These are phyloP conservation scores for Lasioglossum albipes DNA, from an alignment of 1,140 invertebrate genomes.

Conservation along the genomic window DNA sequence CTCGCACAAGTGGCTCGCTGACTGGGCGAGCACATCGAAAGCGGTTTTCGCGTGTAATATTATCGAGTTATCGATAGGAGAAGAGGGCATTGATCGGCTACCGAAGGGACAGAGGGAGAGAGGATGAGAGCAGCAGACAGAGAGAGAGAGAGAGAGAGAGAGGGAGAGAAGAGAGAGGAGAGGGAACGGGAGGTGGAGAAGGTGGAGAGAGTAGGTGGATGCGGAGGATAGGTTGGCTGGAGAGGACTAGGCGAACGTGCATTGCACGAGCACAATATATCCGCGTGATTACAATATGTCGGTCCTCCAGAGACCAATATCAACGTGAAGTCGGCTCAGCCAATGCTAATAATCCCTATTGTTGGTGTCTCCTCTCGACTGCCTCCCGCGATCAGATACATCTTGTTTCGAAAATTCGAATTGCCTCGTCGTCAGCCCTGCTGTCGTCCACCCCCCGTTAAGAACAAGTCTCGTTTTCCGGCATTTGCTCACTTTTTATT, in stretches of 20 bases:
- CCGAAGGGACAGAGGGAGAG: conserved; percentile 44
- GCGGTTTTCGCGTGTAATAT: conserved; percentile 78
- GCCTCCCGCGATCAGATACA: conserved; percentile 58
- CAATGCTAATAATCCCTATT: conserved; percentile 71
- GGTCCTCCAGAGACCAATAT: conserved; percentile 70
- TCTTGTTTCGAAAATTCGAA: conserved; percentile 66
- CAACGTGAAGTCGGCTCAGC: conserved; percentile 67
- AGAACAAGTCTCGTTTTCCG: neutral
- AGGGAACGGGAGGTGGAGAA: conserved; percentile 37
- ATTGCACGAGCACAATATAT: conserved; percentile 73
- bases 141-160: conserved; percentile 3
- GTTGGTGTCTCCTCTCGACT: conserved; percentile 64
- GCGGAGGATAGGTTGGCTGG: conserved; percentile 58
- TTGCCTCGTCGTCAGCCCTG: conserved; percentile 28
- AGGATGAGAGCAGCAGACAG: conserved; percentile 6
- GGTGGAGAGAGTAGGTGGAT: conserved; percentile 52
- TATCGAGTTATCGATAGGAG: conserved; percentile 76
- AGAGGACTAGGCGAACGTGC: conserved; percentile 62
- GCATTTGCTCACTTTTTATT: no score
- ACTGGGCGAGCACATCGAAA: conserved; percentile 77
- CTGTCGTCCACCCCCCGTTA: neutral
- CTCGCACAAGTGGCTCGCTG: conserved; percentile 78
- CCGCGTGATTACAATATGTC: conserved; percentile 75
- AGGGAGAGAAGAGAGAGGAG: conserved; percentile 31
- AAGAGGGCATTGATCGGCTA: conserved; percentile 64